phyloP scores from a whole-genome alignment of 2,888 invertebrate genomes.

The Phengaris arion region DNA sequence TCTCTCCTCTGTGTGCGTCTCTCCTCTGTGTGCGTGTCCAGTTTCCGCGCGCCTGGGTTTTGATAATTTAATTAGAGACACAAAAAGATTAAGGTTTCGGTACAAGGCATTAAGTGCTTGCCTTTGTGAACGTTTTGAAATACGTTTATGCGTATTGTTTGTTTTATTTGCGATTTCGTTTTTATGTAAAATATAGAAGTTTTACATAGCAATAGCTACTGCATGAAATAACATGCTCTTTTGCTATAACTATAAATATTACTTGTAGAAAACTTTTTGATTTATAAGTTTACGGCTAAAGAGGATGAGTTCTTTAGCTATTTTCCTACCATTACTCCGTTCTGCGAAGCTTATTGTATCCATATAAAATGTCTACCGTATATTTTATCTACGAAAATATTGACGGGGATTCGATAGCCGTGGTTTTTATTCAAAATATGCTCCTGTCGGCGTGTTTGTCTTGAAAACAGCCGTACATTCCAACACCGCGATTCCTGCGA shows the following conservation, averaged over 20 bases:
- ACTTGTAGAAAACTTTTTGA: no score
- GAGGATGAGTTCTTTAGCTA: neutral
- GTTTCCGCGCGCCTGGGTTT: slow-evolving; percentile 77
- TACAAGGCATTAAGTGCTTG: slow-evolving; percentile 71
- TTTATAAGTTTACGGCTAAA: neutral
- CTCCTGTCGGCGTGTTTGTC: slow-evolving; percentile 61
- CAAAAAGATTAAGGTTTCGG: slow-evolving; percentile 77
- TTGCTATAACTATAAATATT: no score
- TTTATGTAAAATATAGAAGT: neutral
- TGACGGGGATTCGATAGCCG: slow-evolving; percentile 35
- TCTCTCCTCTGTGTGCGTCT: slow-evolving; percentile 43
- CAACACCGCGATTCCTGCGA: slow-evolving; percentile 66
- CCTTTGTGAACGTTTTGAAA: slow-evolving; percentile 64
- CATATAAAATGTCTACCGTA: slow-evolving; percentile 22
- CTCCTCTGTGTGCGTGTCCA: slow-evolving; percentile 67
- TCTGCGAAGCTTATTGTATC: neutral
- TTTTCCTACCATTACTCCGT: neutral
- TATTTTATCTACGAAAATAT: slow-evolving; percentile 34
- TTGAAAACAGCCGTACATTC: slow-evolving; percentile 74
- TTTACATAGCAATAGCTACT: no score
- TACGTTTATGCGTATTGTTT: slow-evolving; percentile 35
- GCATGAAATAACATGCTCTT: no score
- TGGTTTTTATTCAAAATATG: slow-evolving; percentile 39
- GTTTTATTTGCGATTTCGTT: slow-evolving; percentile 19
- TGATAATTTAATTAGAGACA: slow-evolving; percentile 79